Base-by-base conservation (phyloP, 2,113 vertebrate species). In the Gallinago paraguaiae region DNA sequence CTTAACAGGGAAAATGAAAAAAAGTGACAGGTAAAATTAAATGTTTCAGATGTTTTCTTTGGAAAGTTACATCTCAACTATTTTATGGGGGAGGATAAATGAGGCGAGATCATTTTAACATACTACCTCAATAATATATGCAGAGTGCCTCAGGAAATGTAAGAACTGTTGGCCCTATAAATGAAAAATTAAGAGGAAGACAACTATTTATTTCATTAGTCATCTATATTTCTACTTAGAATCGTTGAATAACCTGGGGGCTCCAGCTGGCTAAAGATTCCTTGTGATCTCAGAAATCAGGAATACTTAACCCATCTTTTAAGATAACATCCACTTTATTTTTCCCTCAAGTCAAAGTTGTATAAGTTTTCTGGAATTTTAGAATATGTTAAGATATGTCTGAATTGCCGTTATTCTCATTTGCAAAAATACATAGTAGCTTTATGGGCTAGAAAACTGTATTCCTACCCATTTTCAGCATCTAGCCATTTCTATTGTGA, bases 131-230 rank as follows among this genome's bases (percentile, higher is more conserved):
- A 72, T 96, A 96, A 97, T 93, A 94, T 91, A 96, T 91, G 83
- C 64, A 90, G 65, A 90, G 83, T 65, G 77, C 88, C 93, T 95
- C 82, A 86, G 93, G 96, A 96, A 91, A 95, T 65, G 91, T 96
- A 92, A 94, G 86, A 89, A 79, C 48, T 74, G 79, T 91, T 63
- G 60, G 90, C 90, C 46, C 53, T 90, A 63, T 46, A 84, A 67
- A 84, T 94, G 91, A 91, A 92, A 92, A 90, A 93, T 95, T 94
- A 92, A 91, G 83, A 95, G 93, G 88, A 94, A 95, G 88, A 97
- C 93, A 97, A 92, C 95, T 96, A 95, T 96, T 96, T 96, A 96
- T 93, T 96, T 92, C 86, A 92, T 95, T 94, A 96, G 57, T 91
- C 95, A 93, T 95, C 90, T 90, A 79, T 76, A 96, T 84, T 95